Conservation (phyloP, 35 echinoderm and acorn worm species). For the Anneissia japonica region DNA sequence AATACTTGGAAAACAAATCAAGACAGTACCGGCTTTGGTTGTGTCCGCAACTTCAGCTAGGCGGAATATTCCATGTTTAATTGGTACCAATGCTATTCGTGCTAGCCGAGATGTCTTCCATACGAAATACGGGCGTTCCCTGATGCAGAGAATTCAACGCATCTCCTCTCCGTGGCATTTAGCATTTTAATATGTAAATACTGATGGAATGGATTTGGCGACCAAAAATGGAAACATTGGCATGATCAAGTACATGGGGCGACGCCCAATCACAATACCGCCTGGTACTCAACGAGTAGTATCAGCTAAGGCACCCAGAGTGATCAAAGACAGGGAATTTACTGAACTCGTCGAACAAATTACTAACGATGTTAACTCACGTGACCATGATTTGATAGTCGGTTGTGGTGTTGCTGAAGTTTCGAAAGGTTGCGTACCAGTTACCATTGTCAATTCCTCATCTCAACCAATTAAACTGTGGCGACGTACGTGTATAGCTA, state of each 20-base stretch:
- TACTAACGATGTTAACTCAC: no score
- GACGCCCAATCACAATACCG: neutral
- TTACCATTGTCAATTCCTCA: neutral
- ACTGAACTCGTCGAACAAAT: constrained; percentile 2
- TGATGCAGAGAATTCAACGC: neutral
- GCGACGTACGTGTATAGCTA: neutral
- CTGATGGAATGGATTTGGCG: neutral
- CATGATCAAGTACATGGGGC: neutral
- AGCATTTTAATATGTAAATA: neutral
- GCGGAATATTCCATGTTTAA: neutral
- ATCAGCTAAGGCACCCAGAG: neutral
- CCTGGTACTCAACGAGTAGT: neutral
- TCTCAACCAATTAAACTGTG: neutral
- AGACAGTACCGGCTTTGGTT: constrained; percentile 20
- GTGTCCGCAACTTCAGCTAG: neutral
- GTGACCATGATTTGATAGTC: no score
- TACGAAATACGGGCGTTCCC: neutral
- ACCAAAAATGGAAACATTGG: constrained; percentile 6
- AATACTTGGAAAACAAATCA: neutral
- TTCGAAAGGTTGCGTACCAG: neutral
- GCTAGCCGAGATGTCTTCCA: neutral
- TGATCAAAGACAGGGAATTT: neutral
- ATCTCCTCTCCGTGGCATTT: neutral
- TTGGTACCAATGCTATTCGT: constrained; percentile 25
- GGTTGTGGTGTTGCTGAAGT: no score